These are phyloP conservation scores for Lithobates sylvaticus DNA, from an alignment of 2,797 vertebrate genomes.

Conservation along the genomic window DNA sequence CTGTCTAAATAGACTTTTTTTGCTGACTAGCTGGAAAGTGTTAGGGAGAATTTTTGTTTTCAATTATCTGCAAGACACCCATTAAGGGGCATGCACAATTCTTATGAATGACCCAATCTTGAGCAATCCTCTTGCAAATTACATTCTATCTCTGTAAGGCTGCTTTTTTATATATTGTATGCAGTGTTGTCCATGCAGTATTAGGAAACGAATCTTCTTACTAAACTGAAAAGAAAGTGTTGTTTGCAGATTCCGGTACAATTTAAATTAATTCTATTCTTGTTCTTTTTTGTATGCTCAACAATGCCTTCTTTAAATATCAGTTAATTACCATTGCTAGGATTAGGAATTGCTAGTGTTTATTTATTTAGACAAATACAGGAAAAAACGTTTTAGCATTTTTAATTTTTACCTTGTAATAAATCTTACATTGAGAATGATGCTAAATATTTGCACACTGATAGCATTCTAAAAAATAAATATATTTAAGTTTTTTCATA, in stretches of 20 bases:
- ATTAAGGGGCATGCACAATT: background rate
- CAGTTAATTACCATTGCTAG: constrained; percentile 13
- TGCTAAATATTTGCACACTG: background rate
- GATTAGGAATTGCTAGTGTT: constrained; percentile 8
- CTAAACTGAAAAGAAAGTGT: constrained; percentile 12
- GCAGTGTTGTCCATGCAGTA: background rate
- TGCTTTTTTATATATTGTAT: constrained; percentile 7
- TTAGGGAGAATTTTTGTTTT: background rate
- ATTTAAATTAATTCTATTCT: constrained; percentile 36
- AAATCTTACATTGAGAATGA: background rate
- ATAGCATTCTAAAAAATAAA: background rate
- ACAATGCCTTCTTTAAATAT: constrained; percentile 19
- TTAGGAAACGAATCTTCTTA: constrained; percentile 33
- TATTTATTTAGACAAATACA: background rate
- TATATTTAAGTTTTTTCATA: background rate
- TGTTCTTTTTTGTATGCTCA: constrained; percentile 10
- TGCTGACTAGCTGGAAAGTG: no score
- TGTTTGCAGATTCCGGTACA: constrained; percentile 31
- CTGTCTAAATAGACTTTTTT: no score
- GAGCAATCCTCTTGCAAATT: background rate
- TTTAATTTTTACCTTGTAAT: background rate
- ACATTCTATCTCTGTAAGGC: background rate
- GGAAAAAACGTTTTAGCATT: constrained; percentile 19
- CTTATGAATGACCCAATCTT: background rate
- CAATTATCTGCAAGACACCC: background rate